Evolutionary conservation across 2,888 invertebrate genomes (phyloP), one percentile per base, ranked within the genome.

Genomic region (Tachina lurida): DNA sequence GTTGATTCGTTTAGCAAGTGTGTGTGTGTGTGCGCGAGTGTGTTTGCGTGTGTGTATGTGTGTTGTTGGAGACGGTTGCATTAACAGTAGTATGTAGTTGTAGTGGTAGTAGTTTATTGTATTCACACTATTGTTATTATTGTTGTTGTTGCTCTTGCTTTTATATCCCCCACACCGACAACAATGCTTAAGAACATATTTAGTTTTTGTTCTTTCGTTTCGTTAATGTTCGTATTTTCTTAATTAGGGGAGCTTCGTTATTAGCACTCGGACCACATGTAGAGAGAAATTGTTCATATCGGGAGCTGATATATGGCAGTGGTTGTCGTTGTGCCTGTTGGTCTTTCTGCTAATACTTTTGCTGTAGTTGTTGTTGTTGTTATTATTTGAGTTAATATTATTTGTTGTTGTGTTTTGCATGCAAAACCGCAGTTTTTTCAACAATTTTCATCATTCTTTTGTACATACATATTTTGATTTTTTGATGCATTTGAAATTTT

Each of bases 1-100:
- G 60, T 73, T 49, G 60, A 70, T 74, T 60, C 39, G 41, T 62
- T 78, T 80, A 86, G 80, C 84, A 84, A 86, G 84, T 84, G 83
- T 13, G 49, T 12, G 31, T 15, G 49, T 49, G 49, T 10, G 43
- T 7, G 12, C 5, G 41, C 4, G 17, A 43, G 60, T 60, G 22
- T 56, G 8, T 56, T 39, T 39, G 39, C 9, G 31, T 82, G 68
- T 83, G 71, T 31, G 31, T 31, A n/a, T n/a, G n/a, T n/a, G n/a
- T n/a, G n/a, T 15, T 63, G 47, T 78, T 63, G 54, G 71, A 47
- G 71, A 63, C 45, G 71, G 63, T n/a, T 82, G 81, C 74, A 82
- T 82, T 82, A 76, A 70, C 75, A 70, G 68, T 39, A 39, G 63
- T 31, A 31, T 31, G 31, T 65, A 12, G 62, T 65, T 45, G 70